phyloP scores from a whole-genome alignment of 1,140 invertebrate species.

The Acyrthosiphon pisum region DNA sequence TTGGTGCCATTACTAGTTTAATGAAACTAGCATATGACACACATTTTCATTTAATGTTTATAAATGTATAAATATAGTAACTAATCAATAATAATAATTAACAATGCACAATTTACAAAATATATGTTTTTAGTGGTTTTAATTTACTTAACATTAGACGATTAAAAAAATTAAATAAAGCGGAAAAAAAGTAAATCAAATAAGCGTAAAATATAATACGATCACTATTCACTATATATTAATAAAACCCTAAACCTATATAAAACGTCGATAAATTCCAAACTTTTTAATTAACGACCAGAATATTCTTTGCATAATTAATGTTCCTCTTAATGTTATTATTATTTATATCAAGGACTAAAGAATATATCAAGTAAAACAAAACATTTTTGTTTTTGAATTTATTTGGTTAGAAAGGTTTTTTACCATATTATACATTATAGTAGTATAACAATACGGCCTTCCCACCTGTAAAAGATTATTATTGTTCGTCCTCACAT shows the following conservation, averaged over 20 bases:
- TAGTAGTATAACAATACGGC: not conserved
- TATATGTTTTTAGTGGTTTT: not conserved
- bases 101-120: not conserved
- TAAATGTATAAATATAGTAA: not conserved
- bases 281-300: not conserved
- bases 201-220: not conserved
- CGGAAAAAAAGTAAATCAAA: not conserved
- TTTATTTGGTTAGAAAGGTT: not conserved
- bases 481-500: not conserved
- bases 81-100: not conserved
- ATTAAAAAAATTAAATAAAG: not conserved
- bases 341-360: not conserved
- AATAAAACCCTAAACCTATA: too few species aligned
- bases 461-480: not conserved
- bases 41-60: not conserved
- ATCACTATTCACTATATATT: not conserved
- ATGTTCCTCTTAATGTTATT: not conserved
- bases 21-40: not conserved
- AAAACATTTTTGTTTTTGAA: not conserved
- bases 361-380: not conserved
- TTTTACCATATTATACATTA: not conserved
- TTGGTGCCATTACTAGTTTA: not conserved
- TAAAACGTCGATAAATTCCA: too few species aligned
- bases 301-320: not conserved
- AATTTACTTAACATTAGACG: not conserved